phyloP scores from a whole-genome alignment of 2,113 vertebrate species.

The Brachypteracias leptosomus region DNA sequence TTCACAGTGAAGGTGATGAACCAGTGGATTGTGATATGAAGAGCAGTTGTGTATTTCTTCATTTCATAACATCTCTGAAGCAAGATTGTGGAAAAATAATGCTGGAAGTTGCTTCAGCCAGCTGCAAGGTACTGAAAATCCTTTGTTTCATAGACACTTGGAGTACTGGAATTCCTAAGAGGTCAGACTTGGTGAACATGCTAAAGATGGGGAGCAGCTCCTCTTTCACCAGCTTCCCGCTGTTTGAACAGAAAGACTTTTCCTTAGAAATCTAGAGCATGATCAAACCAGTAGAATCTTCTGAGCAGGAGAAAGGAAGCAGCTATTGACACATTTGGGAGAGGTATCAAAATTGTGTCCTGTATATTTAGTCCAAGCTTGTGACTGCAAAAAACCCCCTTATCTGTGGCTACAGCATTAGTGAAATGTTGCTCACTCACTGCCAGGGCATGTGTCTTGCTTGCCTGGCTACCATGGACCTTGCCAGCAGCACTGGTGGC shows the following conservation, averaged over 20 bases:
- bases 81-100: background rate
- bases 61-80: background rate
- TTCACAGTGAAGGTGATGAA: background rate
- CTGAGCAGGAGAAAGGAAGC: background rate
- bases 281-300: background rate
- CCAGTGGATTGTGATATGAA: background rate
- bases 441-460: background rate
- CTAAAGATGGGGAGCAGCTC: background rate
- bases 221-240: background rate
- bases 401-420: background rate
- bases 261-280: background rate
- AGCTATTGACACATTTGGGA: background rate
- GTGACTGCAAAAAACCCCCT: background rate
- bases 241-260: background rate
- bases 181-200: rapidly evolving
- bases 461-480: background rate
- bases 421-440: background rate
- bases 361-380: background rate
- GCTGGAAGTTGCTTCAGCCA: background rate
- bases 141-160: background rate
- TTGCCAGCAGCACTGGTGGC: background rate
- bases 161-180: background rate
- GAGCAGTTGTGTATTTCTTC: background rate
- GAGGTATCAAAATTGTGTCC: background rate
- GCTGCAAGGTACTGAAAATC: background rate